phyloP scores from a whole-genome alignment of 2,797 vertebrate species.

The Tamandua tetradactyla region DNA sequence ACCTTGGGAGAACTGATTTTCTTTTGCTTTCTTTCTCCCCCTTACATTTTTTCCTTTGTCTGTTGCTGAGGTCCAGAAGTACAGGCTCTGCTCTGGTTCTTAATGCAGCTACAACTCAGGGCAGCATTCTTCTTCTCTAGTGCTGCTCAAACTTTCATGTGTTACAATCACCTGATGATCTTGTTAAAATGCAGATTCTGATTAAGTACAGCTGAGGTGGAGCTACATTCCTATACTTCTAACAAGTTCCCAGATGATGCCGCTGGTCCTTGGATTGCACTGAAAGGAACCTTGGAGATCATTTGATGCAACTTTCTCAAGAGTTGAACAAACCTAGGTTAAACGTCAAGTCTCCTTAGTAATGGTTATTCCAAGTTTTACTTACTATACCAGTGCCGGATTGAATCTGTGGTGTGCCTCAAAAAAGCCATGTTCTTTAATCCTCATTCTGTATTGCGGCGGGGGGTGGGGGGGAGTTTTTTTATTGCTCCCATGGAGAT shows the following conservation, averaged over 20 bases:
- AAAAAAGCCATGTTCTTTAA: no score
- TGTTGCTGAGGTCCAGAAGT: neutral
- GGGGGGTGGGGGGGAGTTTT: no score
- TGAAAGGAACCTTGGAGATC: neutral
- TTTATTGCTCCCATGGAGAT: no score
- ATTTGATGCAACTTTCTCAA: neutral
- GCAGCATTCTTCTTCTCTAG: neutral
- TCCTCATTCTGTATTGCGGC: no score
- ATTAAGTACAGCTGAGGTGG: neutral
- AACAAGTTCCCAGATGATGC: neutral
- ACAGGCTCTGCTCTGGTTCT: neutral
- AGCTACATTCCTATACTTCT: neutral
- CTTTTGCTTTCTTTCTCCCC: neutral
- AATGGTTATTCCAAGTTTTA: slow-evolving; percentile 18
- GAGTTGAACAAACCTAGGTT: neutral
- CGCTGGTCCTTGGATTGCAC: neutral
- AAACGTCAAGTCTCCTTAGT: neutral
- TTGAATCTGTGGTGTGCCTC: no score
- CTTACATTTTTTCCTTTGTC: neutral
- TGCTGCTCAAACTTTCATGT: slow-evolving; percentile 22
- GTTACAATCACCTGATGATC: neutral
- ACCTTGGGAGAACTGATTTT: neutral
- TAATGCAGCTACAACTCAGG: neutral
- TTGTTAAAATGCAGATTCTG: slow-evolving; percentile 25
- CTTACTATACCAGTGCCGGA: no score